Conservation (phyloP, 2,113 vertebrate species). For the Benitochromis conjunctus region DNA sequence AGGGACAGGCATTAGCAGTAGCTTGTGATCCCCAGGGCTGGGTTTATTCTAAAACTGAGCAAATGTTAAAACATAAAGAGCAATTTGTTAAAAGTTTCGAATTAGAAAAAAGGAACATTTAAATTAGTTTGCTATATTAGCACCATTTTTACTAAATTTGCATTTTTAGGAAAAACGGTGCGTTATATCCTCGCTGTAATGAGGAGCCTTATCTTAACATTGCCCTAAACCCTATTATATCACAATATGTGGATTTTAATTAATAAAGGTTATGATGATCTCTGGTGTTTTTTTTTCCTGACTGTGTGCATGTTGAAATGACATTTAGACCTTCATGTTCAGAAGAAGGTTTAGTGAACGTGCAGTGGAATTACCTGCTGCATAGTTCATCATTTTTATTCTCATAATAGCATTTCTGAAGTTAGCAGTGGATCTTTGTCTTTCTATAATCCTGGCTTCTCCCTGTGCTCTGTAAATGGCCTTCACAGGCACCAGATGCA, state of each 20-base stretch:
- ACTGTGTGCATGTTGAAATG: neutral
- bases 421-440: neutral
- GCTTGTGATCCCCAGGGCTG: too few relatives aligned
- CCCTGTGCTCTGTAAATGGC: neutral
- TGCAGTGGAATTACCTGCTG: neutral
- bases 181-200: neutral
- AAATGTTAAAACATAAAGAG: neutral
- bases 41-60: neutral
- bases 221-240: too few relatives aligned
- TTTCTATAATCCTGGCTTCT: neutral
- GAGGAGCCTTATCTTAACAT: too few relatives aligned
- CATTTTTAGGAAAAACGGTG: neutral
- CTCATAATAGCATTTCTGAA: neutral
- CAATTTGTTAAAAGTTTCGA: neutral
- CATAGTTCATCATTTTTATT: neutral
- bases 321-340: neutral
- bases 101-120: neutral
- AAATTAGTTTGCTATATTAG: neutral
- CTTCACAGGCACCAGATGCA: neutral
- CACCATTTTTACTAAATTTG: neutral
- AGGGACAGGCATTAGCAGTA: neutral
- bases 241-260: neutral
- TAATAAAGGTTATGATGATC: neutral
- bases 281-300: neutral
- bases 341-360: neutral